Evolutionary conservation across 1,140 invertebrate genomes (phyloP).

Genomic region (Akabosia matsudoensis): DNA sequence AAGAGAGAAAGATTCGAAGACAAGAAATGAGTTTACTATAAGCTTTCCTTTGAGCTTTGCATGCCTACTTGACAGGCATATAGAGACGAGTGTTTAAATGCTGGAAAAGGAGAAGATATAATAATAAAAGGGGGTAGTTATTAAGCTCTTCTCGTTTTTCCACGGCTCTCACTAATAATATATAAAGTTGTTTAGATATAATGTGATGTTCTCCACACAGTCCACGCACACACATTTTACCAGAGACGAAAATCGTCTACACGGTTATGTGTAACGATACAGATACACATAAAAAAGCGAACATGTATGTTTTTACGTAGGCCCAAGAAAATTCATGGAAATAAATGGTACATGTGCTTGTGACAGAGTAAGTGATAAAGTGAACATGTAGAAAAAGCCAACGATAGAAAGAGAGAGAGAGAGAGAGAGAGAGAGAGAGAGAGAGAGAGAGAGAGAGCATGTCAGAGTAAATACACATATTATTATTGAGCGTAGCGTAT

Average conservation of each 20-base stretch:
- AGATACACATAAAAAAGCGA: no score
- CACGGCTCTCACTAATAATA: neutral
- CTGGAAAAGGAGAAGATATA: constrained; percentile 1
- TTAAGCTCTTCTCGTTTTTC: neutral
- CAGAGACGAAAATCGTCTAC: no score
- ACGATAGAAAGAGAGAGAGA: neutral
- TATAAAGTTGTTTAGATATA: neutral
- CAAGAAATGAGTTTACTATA: neutral
- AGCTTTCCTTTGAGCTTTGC: neutral
- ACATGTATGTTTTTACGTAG: neutral
- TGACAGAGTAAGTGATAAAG: neutral
- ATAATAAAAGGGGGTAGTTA: constrained; percentile 24
- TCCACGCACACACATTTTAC: neutral
- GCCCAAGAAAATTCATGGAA: neutral
- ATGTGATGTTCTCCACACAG: neutral
- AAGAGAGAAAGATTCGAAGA: neutral
- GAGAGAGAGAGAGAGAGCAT: constrained; percentile 2
- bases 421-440: constrained; percentile 6
- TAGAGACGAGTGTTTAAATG: constrained; percentile 9
- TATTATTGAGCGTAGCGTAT: neutral
- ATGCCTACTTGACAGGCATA: constrained; percentile 23
- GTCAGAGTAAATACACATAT: constrained; percentile 1
- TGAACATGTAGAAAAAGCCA: neutral
- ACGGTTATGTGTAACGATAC: no score
- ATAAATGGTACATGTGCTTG: neutral